Base-by-base conservation (phyloP, 1,140 invertebrate species). In the Telenomus remus region DNA sequence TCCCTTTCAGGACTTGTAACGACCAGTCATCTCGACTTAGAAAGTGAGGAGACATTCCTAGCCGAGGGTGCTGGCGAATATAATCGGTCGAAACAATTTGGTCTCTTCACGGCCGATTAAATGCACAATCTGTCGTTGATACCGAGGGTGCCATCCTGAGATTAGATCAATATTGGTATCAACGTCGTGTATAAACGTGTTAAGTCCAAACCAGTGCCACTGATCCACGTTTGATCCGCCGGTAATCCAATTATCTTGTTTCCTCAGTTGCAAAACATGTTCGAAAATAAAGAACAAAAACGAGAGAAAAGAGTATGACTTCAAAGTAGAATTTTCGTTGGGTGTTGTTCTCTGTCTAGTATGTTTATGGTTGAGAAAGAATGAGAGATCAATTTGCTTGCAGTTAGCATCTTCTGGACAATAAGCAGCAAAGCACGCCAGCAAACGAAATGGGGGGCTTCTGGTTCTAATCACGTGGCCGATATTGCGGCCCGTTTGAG, bases 51-150 rank as follows among this genome's bases (percentile, higher is more conserved):
- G 53, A 56, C 16, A 66, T 55, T 83, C 80, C 81, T 27, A 27
- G 19, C 78, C 80, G 79, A 76, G 72, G 19, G 19, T 6, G 19
- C 19, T 27, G 19, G 19, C 78, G 63, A 54, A 76, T 80, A 83
- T 85, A 83, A 84, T 85, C 83, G 81, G 80, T 73, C 56, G 76
- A 84, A 85, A 82, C 85, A 86, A 86, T 87, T 87, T 84, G 82
- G 81, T 85, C 80, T 85, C 81, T 85, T 87, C 81, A 86, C 81
- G 81, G 74, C 82, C 84, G 86, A 87, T 87, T 86, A 84, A 85
- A 72, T 79, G 71, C 60, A 83, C 86, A 82, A 86, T 86, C 83
- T 80, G 84, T 84, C 80, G 57, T 53, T 61, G 76, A 65, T 59
- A 54, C 54, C 42, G 54, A 70, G 66, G 73, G 73, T 65, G 66